These are phyloP conservation scores for Enteromius mattozi DNA, from an alignment of 2,797 vertebrate species.

Conservation along the genomic window DNA sequence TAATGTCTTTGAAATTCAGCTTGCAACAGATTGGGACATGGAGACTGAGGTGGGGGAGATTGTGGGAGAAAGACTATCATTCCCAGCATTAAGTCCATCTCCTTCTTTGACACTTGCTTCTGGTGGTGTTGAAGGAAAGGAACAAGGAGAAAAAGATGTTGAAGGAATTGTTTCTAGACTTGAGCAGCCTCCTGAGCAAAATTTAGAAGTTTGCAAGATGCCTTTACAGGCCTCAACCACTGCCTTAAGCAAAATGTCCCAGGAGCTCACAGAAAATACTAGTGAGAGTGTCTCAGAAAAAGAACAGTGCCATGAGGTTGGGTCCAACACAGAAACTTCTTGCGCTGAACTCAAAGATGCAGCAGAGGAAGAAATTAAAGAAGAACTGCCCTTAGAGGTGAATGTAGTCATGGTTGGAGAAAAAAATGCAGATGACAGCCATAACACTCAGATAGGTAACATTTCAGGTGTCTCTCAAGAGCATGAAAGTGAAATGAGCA, in stretches of 20 bases:
- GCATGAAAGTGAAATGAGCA: slow-evolving; percentile 24
- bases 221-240: slow-evolving; percentile 33
- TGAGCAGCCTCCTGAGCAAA: slow-evolving; percentile 15
- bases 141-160: slow-evolving; percentile 47
- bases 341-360: slow-evolving; percentile 57
- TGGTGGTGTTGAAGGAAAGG: slow-evolving; percentile 61
- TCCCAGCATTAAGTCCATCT: slow-evolving; percentile 79
- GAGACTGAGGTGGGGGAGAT: slow-evolving; percentile 76
- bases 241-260: slow-evolving; percentile 3
- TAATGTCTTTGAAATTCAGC: slow-evolving; percentile 64
- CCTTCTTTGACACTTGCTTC: slow-evolving; percentile 73
- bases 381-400: slow-evolving; percentile 75
- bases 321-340: slow-evolving; percentile 33
- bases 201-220: slow-evolving; percentile 29
- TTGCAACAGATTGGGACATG: slow-evolving; percentile 78
- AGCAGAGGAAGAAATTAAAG: slow-evolving; percentile 74
- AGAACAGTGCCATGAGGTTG: slow-evolving; percentile 13
- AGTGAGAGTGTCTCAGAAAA: slow-evolving; percentile 30
- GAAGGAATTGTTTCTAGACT: slow-evolving; percentile 17
- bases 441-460: not conserved
- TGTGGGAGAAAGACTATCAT: slow-evolving; percentile 75
- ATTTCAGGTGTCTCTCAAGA: slow-evolving; percentile 42
- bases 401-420: slow-evolving; percentile 79
- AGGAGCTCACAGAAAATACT: not conserved
- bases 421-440: slow-evolving; percentile 66